Evolutionary conservation across 2,888 invertebrate species (phyloP).

Genomic region (Ichneumoninae sp.): DNA sequence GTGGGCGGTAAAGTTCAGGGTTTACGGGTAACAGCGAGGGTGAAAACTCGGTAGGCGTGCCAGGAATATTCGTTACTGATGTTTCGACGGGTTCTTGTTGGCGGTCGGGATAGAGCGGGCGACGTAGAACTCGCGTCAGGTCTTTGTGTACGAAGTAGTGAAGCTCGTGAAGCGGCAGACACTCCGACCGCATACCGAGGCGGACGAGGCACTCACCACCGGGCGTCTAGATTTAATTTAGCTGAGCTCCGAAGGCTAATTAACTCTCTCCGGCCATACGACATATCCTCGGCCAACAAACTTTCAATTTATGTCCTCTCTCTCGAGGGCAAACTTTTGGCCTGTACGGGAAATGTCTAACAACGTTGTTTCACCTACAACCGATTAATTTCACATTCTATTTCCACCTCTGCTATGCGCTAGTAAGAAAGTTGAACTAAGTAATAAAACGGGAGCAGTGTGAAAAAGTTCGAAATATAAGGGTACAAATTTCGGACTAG

Average conservation of each 20-base stretch:
- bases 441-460: no score
- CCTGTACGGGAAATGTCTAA: constrained; percentile 24
- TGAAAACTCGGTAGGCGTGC: constrained; percentile 41
- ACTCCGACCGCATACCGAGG: not conserved
- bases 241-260: constrained; percentile 18
- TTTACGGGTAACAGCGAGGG: not conserved
- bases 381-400: not conserved
- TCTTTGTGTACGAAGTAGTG: constrained; percentile 37
- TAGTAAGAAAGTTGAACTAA: no score
- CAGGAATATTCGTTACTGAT: constrained; percentile 39
- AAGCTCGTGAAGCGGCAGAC: constrained; percentile 33
- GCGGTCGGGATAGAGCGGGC: not conserved
- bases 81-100: not conserved
- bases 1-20: constrained; percentile 5
- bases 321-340: not conserved
- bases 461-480: no score
- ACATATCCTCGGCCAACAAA: constrained; percentile 14
- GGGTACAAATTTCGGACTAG: no score
- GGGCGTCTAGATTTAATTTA: constrained; percentile 37
- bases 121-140: not conserved
- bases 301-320: constrained; percentile 19
- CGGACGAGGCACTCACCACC: not conserved
- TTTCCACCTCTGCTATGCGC: no score
- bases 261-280: not conserved
- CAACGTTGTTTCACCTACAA: constrained; percentile 7